Base-by-base conservation (phyloP, 2,113 vertebrate species). In the Orientallactaga bullata region DNA sequence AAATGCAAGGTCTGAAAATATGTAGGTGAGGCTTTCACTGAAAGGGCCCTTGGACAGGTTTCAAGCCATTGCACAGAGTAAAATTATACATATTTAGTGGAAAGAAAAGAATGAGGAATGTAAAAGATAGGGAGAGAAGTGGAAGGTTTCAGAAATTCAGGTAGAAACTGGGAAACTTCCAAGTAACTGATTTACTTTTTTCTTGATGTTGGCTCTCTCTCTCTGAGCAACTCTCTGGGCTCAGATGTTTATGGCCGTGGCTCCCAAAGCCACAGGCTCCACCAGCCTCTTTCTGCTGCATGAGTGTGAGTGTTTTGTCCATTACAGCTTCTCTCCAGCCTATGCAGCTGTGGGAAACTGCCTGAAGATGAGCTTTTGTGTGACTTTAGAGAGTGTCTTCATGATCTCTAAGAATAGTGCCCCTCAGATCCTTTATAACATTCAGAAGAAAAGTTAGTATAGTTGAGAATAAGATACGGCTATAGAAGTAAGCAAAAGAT, bases 361-460 rank as follows among this genome's bases (percentile, higher is more conserved):
- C 30, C 73, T 79, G 39, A 74, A 85, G 66, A 23, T 37, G 17
- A 55, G n/a, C 2, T 35, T 51, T 51, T 66, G 21, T 32, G 5
- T 83, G 81, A 23, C 58, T 92, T 51, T 85, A 23, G 21, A 79
- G 30, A 74, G 28, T 58, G 92, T 83, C n/a, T 66, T 92, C 42
- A 60, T 85, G 15, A 78, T 55, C 68, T 78, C 26, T 37, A 55
- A 71, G 20, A 63, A 26, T 32, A n/a, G 7, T 51, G 28, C 9
- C 13, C 30, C 28, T 93, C 30, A 77, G 5, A 17, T 55, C 37
- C n/a, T 60, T 17, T 2, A 16, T 60, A 51, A 2, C 8, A 58
- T 78, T 93, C 69, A 15, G 15, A 84, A 91, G 82, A 32, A 60
- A 42, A 66, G 28, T 35, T 30, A 24, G 39, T 74, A 30, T 13